Percentiles rank a stretch among this genome's conserved stretches.
Evolutionary conservation across 2,113 vertebrate species (phyloP).

Genomic region (Callipepla squamata): DNA sequence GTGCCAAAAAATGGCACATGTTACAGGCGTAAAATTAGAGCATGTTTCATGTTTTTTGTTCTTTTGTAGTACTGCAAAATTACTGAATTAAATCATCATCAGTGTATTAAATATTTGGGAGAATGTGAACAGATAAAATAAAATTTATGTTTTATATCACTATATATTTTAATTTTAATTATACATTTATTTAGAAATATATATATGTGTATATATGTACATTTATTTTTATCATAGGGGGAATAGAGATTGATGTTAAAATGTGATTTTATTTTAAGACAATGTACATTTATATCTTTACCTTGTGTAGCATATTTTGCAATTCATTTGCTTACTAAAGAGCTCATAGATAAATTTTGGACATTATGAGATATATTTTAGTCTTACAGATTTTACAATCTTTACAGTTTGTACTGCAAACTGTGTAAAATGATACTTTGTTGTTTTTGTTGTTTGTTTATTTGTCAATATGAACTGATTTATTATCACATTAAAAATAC

Average conservation of each 20-base stretch:
- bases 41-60: not conserved
- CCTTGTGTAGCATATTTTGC: rapidly evolving
- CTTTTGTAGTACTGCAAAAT: not conserved
- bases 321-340: not conserved
- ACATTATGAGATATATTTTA: not conserved
- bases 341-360: not conserved
- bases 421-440: not conserved
- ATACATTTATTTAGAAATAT: too few relatives aligned
- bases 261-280: too few relatives aligned
- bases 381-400: not conserved
- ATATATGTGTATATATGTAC: too few relatives aligned
- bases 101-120: not conserved
- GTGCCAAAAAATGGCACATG: not conserved
- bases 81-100: not conserved
- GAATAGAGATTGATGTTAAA: too few relatives aligned
- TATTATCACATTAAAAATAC: not conserved
- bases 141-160: too few relatives aligned
- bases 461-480: not conserved
- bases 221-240: too few relatives aligned
- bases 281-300: not conserved
- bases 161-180: too few relatives aligned
- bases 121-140: not conserved
- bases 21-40: not conserved
- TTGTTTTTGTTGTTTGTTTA: not conserved
- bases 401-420: not conserved